Evolutionary conservation across 2,888 invertebrate species (phyloP), one percentile per base, ranked within the genome.

Genomic region (Drosophila trichaetosa): DNA sequence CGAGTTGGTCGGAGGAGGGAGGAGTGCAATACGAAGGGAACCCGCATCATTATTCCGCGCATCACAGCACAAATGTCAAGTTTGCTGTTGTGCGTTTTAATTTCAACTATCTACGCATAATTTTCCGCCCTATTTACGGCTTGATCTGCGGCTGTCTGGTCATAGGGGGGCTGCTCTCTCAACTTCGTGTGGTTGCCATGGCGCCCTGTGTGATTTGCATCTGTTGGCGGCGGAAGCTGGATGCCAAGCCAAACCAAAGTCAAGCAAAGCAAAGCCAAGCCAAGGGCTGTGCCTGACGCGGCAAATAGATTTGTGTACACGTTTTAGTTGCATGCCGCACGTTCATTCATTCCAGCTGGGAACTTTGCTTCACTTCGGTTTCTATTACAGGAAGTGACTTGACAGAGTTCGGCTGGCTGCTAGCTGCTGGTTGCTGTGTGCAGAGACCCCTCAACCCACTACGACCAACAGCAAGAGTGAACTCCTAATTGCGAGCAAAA

Each of bases 381-480:
- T 90, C 86, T 85, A 90, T 90, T 87, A 84, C 86, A 87, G 90
- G 90, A 87, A 87, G 90, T 89, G 86, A 87, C 85, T 84, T 86
- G 90, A 87, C 89, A 83, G 87, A 68, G 78, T 76, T 80, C 80
- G 62, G 71, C 80, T 74, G 59, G n/a, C 65, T 33, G 59, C 38
- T 40, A 53, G 59, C 31, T 49, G 58, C 42, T 13, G 33, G 10
- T 31, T 31, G 31, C 31, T 21, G 46, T 8, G 4, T 46, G 16
- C 8, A 46, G 21, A 24, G 24, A 46, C 54, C 33, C 58, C 34
- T 48, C 33, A 16, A 31, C 16, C 21, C 27, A 18, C 38, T 65
- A 56, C 74, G 24, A 34, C 24, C 21, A 53, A 34, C 52, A 13
- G 10, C 27, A 13, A 29, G 40, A 42, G 57, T 69, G 61, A 60